A percentile compares a stretch with the other conserved stretches of the same genome.
These are phyloP conservation scores for Saimiri boliviensis DNA, from an alignment of 2,113 vertebrate genomes.

Conservation along the genomic window DNA sequence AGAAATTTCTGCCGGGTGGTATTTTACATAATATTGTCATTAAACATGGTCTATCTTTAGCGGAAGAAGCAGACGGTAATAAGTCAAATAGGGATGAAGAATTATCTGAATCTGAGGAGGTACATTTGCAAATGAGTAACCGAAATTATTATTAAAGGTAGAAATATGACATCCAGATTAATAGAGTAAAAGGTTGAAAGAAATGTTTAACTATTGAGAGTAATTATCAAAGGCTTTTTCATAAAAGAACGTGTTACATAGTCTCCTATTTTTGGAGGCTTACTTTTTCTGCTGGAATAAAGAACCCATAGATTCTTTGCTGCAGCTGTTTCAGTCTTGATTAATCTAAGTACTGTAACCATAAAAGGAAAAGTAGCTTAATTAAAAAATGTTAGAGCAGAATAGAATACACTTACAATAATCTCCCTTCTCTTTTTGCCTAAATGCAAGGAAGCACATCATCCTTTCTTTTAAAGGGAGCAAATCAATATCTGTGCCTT, in stretches of 20 bases:
- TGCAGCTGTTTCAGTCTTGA: slow-evolving; percentile 68
- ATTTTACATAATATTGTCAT: slow-evolving; percentile 74
- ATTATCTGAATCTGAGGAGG: slow-evolving; percentile 67
- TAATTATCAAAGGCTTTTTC: slow-evolving; percentile 43
- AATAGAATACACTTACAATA: slow-evolving; percentile 71
- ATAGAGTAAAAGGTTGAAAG: slow-evolving; percentile 67
- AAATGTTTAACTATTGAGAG: slow-evolving; percentile 50
- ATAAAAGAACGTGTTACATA: not conserved
- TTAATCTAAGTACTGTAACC: slow-evolving; percentile 66
- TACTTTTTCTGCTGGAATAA: slow-evolving; percentile 57
- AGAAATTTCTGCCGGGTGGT: slow-evolving; percentile 33
- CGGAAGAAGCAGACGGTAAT: slow-evolving; percentile 51
- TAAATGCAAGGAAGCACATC: slow-evolving; percentile 52
- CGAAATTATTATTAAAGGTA: slow-evolving; percentile 70
- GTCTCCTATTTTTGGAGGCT: slow-evolving; percentile 53
- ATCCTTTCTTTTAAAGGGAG: slow-evolving; percentile 57
- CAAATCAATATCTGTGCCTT: slow-evolving; percentile 57
- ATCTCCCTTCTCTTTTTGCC: slow-evolving; percentile 49
- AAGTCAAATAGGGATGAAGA: slow-evolving; percentile 68
- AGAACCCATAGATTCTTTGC: slow-evolving; percentile 59
- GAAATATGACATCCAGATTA: slow-evolving; percentile 45
- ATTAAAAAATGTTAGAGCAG: slow-evolving; percentile 72
- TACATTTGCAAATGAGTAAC: slow-evolving; percentile 66
- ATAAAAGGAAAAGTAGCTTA: slow-evolving; percentile 74
- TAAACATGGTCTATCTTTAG: slow-evolving; percentile 70